phyloP scores from a whole-genome alignment of 2,797 vertebrate genomes.

The Silurus lanzhouensis region DNA sequence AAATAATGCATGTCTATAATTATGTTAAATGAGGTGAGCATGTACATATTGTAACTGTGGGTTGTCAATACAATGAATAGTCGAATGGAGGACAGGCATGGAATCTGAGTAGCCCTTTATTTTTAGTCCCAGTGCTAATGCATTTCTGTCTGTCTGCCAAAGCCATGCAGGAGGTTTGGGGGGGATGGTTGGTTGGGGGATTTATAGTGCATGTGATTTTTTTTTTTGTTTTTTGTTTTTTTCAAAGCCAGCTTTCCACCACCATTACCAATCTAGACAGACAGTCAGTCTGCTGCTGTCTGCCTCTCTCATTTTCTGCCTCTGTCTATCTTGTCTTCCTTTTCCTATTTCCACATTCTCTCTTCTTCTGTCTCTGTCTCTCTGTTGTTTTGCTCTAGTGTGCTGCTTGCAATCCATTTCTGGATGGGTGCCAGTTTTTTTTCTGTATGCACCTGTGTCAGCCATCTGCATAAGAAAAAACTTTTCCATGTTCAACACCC shows the following conservation, averaged over 20 bases:
- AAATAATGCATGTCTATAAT: not conserved
- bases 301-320: constrained; percentile 1
- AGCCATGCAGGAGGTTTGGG: constrained; percentile 45
- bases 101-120: constrained; percentile 50
- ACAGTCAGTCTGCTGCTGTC: constrained; percentile 36
- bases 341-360: not conserved
- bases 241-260: constrained; percentile 22
- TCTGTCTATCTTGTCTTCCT: constrained; percentile 1
- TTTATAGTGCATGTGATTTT: constrained; percentile 37
- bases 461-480: constrained; percentile 65
- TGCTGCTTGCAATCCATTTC: constrained; percentile 67
- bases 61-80: constrained; percentile 45
- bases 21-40: constrained; percentile 25
- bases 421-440: constrained; percentile 64
- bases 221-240: constrained; percentile 29
- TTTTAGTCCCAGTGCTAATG: constrained; percentile 51
- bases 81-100: constrained; percentile 41
- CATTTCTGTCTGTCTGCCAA: constrained; percentile 46
- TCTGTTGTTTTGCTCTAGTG: constrained; percentile 53
- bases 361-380: constrained; percentile 2
- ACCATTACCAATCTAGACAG: constrained; percentile 39
- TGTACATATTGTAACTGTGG: constrained; percentile 21
- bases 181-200: not conserved
- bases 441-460: constrained; percentile 71
- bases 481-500: constrained; percentile 8